phyloP scores from a whole-genome alignment of 2,797 vertebrate species.

The Cichlasoma orientale region DNA sequence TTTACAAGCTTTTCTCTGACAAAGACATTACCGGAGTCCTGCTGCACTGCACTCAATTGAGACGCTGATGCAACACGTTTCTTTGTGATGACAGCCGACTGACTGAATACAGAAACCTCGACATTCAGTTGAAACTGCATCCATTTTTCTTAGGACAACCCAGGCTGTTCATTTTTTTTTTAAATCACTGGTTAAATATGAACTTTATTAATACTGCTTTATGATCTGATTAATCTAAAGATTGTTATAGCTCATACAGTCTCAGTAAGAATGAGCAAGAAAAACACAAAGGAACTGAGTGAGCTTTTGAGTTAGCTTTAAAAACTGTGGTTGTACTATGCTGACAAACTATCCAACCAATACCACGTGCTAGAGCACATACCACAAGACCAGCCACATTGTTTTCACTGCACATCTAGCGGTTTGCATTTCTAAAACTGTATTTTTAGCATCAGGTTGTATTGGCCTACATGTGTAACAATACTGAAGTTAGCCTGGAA shows the following conservation, averaged over 20 bases:
- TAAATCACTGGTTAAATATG: not conserved
- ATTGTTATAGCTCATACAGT: not conserved
- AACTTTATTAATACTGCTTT: too few species aligned
- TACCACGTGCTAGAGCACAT: not conserved
- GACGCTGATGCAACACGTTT: not conserved
- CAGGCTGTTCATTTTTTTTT: not conserved
- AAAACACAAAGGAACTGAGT: not conserved
- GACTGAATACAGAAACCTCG: not conserved
- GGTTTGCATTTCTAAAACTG: not conserved
- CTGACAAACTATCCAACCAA: not conserved
- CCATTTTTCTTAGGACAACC: not conserved
- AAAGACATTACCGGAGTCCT: not conserved
- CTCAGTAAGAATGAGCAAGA: not conserved
- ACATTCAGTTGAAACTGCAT: not conserved
- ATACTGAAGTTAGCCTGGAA: not conserved
- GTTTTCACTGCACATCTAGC: too few species aligned
- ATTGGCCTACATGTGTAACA: not conserved
- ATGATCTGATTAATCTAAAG: too few species aligned
- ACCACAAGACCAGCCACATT: not conserved
- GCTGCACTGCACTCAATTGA: not conserved
- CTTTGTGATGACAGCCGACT: not conserved
- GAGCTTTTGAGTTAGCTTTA: not conserved
- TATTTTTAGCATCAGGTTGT: not conserved
- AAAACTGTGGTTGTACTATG: not conserved
- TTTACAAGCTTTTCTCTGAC: not conserved